These are phyloP conservation scores for Apodemus sylvaticus DNA, from an alignment of 2,113 vertebrate genomes.

Conservation along the genomic window DNA sequence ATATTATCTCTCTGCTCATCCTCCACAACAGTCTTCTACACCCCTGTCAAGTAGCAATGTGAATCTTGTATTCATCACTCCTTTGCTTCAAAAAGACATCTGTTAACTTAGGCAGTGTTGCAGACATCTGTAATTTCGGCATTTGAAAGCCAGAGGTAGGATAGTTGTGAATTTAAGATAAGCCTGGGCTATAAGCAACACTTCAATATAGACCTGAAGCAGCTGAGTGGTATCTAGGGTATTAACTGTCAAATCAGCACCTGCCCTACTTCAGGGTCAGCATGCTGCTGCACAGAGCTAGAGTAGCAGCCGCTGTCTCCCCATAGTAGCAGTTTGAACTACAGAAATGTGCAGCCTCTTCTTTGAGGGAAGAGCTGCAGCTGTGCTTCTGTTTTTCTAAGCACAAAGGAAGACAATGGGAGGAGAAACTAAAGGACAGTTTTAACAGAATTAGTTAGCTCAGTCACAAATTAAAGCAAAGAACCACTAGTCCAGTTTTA, in stretches of 20 bases:
- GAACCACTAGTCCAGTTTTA: constrained; percentile 7
- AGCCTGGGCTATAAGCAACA: not conserved
- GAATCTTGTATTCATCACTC: constrained; percentile 31
- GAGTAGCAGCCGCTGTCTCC: constrained; percentile 79
- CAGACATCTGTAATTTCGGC: not conserved
- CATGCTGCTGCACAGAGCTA: constrained; percentile 70
- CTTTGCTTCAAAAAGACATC: constrained; percentile 18
- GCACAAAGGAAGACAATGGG: constrained; percentile 76
- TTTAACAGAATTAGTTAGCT: not conserved
- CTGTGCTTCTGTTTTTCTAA: constrained; percentile 76
- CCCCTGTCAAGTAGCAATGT: not conserved
- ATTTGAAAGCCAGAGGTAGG: not conserved
- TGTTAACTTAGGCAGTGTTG: not conserved
- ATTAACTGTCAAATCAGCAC: constrained; percentile 63
- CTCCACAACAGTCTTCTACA: not conserved
- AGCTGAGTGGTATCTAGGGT: constrained; percentile 67
- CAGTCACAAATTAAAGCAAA: constrained; percentile 43
- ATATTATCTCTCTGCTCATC: constrained; percentile 30
- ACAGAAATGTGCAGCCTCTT: constrained; percentile 85
- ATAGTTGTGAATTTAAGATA: not conserved
- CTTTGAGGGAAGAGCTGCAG: constrained; percentile 81
- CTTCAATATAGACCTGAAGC: constrained; percentile 24
- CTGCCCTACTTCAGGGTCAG: constrained; percentile 81
- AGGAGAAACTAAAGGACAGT: constrained; percentile 41
- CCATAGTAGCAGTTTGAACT: constrained; percentile 80